These are phyloP conservation scores for Gobiocypris rarus DNA, from an alignment of 2,113 vertebrate genomes.

Conservation along the genomic window DNA sequence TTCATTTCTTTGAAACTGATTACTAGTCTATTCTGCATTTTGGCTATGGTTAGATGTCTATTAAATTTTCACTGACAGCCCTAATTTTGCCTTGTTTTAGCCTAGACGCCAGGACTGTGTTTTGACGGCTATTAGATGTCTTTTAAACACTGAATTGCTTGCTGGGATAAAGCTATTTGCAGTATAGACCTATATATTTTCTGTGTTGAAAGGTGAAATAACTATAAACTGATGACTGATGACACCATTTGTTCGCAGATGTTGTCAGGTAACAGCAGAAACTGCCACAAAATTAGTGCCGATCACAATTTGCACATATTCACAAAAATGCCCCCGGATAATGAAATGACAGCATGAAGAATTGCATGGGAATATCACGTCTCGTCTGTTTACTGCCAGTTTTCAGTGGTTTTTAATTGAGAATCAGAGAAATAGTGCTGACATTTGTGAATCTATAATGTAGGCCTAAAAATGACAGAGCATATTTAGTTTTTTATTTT, in stretches of 20 bases:
- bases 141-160: too few relatives aligned
- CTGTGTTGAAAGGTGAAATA: neutral
- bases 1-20: too few relatives aligned
- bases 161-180: neutral
- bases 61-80: too few relatives aligned
- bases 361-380: neutral
- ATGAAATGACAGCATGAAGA: neutral
- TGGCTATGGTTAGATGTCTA: too few relatives aligned
- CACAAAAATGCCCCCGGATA: neutral
- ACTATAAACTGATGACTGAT: neutral
- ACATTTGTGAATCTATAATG: conserved; percentile 11
- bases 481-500: too few relatives aligned
- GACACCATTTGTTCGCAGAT: neutral
- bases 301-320: neutral
- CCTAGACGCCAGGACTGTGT: too few relatives aligned
- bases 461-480: neutral
- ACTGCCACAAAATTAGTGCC: neutral
- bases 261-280: neutral
- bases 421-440: neutral
- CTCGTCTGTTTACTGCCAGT: neutral
- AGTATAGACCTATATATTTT: neutral
- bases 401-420: neutral
- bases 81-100: too few relatives aligned
- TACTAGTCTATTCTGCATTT: too few relatives aligned
- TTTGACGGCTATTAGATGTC: too few relatives aligned